Conservation (phyloP, 2,113 vertebrate genomes). For the Riparia riparia region DNA sequence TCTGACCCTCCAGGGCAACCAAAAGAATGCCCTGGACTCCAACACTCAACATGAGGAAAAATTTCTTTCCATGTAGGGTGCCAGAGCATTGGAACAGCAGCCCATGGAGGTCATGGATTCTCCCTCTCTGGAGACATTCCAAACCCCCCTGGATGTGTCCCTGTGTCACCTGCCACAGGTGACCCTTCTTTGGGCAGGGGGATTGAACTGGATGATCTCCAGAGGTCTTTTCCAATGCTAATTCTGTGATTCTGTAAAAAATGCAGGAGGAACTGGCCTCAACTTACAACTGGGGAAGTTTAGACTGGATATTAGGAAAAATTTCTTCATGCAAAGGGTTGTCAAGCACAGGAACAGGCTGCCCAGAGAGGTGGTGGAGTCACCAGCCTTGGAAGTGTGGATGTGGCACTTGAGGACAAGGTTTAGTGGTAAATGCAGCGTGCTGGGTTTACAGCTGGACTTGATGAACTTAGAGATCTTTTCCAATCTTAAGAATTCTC, state of each 20-base stretch:
- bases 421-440: background rate
- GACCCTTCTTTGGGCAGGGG: background rate
- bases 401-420: background rate
- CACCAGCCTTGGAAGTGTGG: background rate
- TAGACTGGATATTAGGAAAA: too few relatives aligned
- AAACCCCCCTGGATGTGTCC: background rate
- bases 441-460: background rate
- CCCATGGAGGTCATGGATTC: background rate
- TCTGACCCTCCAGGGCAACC: too few relatives aligned
- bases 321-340: background rate
- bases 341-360: background rate
- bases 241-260: background rate
- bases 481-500: too few relatives aligned
- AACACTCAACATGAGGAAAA: background rate
- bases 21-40: too few relatives aligned
- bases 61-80: background rate
- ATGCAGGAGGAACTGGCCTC: background rate
- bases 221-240: background rate
- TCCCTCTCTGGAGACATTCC: background rate
- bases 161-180: background rate
- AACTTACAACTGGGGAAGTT: background rate
- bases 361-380: background rate
- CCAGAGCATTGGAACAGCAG: background rate
- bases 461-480: background rate
- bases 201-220: background rate